Percentiles rank a stretch among this genome's conserved stretches.
Conservation (phyloP, 2,113 vertebrate genomes). For the Mohoua ochrocephala region DNA sequence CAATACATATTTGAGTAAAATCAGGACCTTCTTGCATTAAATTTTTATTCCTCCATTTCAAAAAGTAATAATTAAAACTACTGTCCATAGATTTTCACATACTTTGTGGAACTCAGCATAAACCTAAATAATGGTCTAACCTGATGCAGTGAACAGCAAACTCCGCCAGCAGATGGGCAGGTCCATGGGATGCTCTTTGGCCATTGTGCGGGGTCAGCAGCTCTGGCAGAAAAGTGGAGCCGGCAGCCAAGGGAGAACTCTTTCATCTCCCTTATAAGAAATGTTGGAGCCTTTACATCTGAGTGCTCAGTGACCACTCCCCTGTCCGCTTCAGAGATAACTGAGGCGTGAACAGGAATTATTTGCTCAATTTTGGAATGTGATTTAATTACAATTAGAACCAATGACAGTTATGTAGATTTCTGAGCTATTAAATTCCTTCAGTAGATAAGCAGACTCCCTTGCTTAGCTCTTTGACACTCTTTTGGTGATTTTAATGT, state of each 20-base stretch:
- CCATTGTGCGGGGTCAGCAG: background rate
- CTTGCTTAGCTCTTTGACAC: background rate
- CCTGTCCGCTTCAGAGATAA: background rate
- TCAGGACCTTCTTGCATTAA: background rate
- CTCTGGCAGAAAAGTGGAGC: background rate
- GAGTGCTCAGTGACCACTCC: background rate
- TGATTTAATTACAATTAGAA: background rate
- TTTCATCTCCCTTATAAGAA: background rate
- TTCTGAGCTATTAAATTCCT: conserved; percentile 2
- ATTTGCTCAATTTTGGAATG: background rate
- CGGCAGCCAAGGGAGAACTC: background rate
- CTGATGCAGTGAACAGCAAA: background rate
- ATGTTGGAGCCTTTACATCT: background rate
- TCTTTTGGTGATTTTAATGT: background rate
- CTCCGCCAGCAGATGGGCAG: background rate
- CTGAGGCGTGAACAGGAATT: background rate
- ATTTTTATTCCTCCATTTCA: background rate
- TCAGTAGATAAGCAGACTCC: background rate
- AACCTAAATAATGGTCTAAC: background rate
- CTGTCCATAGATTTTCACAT: rapidly evolving
- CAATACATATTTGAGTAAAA: background rate
- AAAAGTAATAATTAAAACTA: background rate
- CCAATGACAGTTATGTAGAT: background rate
- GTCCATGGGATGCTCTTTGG: background rate
- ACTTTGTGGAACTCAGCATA: background rate